Base-by-base conservation (phyloP, 2,113 vertebrate species). In the Brachypodius melanocephalos region DNA sequence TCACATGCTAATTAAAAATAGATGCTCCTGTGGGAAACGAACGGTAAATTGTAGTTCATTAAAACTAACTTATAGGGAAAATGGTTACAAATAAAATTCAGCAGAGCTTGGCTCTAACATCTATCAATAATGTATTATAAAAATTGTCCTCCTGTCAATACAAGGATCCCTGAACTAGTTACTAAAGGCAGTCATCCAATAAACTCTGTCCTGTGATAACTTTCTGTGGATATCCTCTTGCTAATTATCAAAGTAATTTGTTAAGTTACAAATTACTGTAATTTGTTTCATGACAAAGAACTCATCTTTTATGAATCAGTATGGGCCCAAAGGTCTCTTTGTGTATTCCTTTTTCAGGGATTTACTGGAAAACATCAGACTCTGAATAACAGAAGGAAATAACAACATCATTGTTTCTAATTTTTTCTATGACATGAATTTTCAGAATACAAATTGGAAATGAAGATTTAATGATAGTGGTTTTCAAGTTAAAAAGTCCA, bases 61-160 rank as follows among this genome's bases (percentile, higher is more conserved):
- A 61, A 94, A 91, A 52, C 24, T 67, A 90, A 82, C 34, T 76
- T 86, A 73, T 32, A 83, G 25, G 45, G 29, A 84, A 94, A 94
- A 62, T 34, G 7, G 4, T 88, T 88, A 58, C 28, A 82, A 91
- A 66, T 83, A 88, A 91, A 94, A 90, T 89, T 89, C 42, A 71
- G 54, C 42, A 77, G 9, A 77, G 68, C 34, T 40, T 0, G 1
- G 49, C 49, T 68, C 75, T 83, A 66, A 52, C 28, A 68, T 43
- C 61, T 73, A 92, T 94, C 88, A 95, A 93, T 83, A 95, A 96
- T 87, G 28, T 40, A 80, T 86, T 40, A 45, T 34, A 68, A 91
- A 83, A 89, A 69, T 74, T 94, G 66, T 93, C 55, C 85, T 76
- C 20, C 38, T 83, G 34, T 92, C 80, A 93, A 76, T 84, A 83